Conservation (phyloP, 2,888 invertebrate species). For the Drosophila neutralis region DNA sequence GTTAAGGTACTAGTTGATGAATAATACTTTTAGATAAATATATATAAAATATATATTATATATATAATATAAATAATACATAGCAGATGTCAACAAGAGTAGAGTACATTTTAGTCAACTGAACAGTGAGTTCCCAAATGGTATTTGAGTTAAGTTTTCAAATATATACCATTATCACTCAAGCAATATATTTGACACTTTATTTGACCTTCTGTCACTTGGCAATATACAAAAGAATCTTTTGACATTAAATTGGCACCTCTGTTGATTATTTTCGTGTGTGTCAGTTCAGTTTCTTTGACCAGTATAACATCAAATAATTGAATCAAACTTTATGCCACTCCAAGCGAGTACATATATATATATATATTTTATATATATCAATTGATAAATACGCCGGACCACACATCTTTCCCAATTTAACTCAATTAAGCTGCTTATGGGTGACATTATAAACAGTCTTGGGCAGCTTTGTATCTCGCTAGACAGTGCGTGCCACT, state of each 20-base stretch:
- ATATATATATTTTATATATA: conserved; percentile 2
- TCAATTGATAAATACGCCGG: conserved; percentile 58
- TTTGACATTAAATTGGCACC: background rate
- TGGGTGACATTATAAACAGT: conserved; percentile 31
- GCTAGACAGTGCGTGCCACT: conserved; percentile 37
- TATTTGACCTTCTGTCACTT: conserved; percentile 35
- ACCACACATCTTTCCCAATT: conserved; percentile 66
- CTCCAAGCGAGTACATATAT: conserved; percentile 24
- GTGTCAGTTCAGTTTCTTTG: conserved; percentile 10
- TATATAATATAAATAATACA: too few relatives aligned
- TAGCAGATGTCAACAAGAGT: background rate
- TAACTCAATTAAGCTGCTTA: conserved; percentile 73
- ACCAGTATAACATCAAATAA: conserved; percentile 37
- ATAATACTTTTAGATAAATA: background rate
- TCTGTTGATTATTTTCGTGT: conserved; percentile 22
- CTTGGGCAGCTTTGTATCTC: conserved; percentile 26
- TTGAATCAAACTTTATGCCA: conserved; percentile 55
- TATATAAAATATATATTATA: too few relatives aligned
- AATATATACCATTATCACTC: background rate
- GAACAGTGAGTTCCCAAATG: background rate
- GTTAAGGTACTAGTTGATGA: background rate
- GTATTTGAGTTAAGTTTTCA: background rate
- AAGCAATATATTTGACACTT: background rate
- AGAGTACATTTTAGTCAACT: background rate
- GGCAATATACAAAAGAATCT: conserved; percentile 20